Evolutionary conservation across 2,797 vertebrate species (phyloP).

Genomic region (Gobio occitaniae): DNA sequence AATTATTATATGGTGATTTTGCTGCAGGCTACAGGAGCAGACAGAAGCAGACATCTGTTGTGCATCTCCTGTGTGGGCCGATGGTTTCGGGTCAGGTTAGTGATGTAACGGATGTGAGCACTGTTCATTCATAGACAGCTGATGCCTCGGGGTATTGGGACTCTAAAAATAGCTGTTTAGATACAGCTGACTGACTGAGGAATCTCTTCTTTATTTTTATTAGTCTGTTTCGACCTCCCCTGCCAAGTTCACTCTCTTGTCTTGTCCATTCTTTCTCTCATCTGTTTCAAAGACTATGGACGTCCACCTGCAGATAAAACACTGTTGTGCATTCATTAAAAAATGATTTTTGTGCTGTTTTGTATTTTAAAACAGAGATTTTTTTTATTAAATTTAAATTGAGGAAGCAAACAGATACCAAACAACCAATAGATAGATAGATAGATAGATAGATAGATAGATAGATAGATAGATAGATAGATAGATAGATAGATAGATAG

Average conservation of each 20-base stretch:
- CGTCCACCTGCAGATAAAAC: neutral
- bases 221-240: conserved; percentile 35
- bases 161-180: conserved; percentile 61
- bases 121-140: conserved; percentile 44
- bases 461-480: no score
- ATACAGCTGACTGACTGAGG: conserved; percentile 53
- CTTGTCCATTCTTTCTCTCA: conserved; percentile 17
- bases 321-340: neutral
- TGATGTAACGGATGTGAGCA: conserved; percentile 42
- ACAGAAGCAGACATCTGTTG: conserved; percentile 33
- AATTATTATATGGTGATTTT: conserved; percentile 1
- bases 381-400: no score
- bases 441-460: no score
- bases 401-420: no score
- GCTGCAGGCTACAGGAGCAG: neutral
- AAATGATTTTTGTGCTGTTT: neutral
- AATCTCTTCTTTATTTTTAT: conserved; percentile 58
- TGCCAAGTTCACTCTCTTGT: conserved; percentile 41
- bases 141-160: conserved; percentile 44
- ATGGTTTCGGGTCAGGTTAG: conserved; percentile 54
- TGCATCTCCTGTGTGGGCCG: conserved; percentile 47
- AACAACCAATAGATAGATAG: no score
- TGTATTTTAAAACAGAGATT: neutral
- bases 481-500: no score
- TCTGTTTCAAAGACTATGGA: conserved; percentile 2